Base-by-base conservation (phyloP, 2,888 invertebrate genomes). In the Anagyrus pseudococci region DNA sequence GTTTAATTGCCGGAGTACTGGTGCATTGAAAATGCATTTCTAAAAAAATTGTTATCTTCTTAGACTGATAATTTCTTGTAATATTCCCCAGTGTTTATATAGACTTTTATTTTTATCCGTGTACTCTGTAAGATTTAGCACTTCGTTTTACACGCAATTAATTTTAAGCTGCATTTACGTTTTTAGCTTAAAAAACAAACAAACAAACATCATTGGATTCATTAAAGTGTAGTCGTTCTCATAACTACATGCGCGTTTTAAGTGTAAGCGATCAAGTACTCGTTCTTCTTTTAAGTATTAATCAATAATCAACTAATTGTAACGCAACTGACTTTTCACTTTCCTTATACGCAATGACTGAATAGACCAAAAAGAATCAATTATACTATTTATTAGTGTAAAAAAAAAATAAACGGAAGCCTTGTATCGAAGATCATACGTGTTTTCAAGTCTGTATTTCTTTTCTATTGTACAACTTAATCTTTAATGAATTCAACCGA, bases 41-140 rank as follows among this genome's bases (percentile, higher is more conserved):
- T n/a, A n/a, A n/a, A n/a, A n/a, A n/a, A n/a, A n/a, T n/a, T n/a
- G n/a, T 48, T 48, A 57, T 41, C 41, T 50, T 46, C 40, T 59
- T 59, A 59, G 59, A 59, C 59, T 59, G 59, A 59, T 59, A 10
- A 26, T 53, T 47, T 46, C n/a, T n/a, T 59, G 19, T 40, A 50
- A 58, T 47, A 57, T 40, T 49, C 50, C n/a, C 54, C 59, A 59
- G 59, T 60, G 55, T 48, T 54, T 47, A 41, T 3, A 46, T 58
- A 52, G 52, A 52, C 58, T 46, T 59, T 47, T 53, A 50, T 19
- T 46, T 50, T 46, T 52, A 53, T 53, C 23, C 23, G 17, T 48
- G n/a, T n/a, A n/a, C n/a, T n/a, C n/a, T n/a, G n/a, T n/a, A n/a
- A n/a, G n/a, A n/a, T n/a, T n/a, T n/a, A n/a, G n/a, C n/a, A 48